These are phyloP conservation scores for Macrotis lagotis DNA, from an alignment of 2,113 vertebrate species.

Conservation along the genomic window DNA sequence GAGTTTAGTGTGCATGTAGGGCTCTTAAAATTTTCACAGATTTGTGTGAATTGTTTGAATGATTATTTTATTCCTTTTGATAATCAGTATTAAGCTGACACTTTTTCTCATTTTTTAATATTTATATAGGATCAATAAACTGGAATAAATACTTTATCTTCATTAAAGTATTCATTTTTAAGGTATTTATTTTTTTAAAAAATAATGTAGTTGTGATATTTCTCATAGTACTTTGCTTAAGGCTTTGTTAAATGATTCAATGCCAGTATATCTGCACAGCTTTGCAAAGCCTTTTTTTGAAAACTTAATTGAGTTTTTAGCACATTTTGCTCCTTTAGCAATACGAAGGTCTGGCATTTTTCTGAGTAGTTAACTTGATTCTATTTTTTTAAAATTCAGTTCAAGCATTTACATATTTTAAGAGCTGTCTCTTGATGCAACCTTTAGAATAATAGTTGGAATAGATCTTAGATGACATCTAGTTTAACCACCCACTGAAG, in stretches of 20 bases:
- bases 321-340: not conserved
- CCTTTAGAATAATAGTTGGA: not conserved
- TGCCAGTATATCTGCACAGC: not conserved
- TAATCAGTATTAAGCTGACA: not conserved
- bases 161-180: not conserved
- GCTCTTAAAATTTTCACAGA: not conserved
- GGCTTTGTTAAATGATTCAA: not conserved
- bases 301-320: not conserved
- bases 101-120: not conserved
- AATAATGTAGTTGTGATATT: not conserved
- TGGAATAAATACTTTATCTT: not conserved
- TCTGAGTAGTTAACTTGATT: not conserved
- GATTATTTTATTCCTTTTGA: not conserved
- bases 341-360: not conserved
- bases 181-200: not conserved
- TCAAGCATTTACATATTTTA: not conserved
- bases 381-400: not conserved
- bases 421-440: too few species aligned
- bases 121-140: not conserved
- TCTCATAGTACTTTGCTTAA: not conserved
- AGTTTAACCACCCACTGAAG: not conserved
- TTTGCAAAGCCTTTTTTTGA: not conserved
- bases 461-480: not conserved
- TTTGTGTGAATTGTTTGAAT: not conserved
- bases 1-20: not conserved